Evolutionary conservation across 2,113 vertebrate species (phyloP).

Genomic region (Nymphicus hollandicus): DNA sequence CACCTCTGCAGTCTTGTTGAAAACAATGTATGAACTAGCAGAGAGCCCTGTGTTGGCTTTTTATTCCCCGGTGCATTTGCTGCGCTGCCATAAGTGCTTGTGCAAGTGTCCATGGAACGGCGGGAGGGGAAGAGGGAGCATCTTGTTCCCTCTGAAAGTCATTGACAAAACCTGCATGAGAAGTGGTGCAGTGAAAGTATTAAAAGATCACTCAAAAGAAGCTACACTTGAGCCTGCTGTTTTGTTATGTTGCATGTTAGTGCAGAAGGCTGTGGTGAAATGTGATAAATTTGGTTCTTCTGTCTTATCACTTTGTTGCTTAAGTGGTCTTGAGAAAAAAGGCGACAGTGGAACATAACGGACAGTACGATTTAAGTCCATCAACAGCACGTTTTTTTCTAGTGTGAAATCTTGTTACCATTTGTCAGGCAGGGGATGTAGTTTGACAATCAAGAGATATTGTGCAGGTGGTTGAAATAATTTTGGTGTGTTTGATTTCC

Average conservation of each 20-base stretch:
- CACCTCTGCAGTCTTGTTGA: slow-evolving; percentile 57
- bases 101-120: not conserved
- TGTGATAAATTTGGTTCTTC: slow-evolving; percentile 32
- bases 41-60: not conserved
- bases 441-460: slow-evolving; percentile 20
- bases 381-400: not conserved
- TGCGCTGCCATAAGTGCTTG: not conserved
- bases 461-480: slow-evolving; percentile 23
- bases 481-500: not conserved
- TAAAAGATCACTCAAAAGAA: not conserved
- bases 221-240: not conserved
- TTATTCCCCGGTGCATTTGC: slow-evolving; percentile 6
- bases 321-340: slow-evolving; percentile 16
- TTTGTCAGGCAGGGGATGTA: not conserved
- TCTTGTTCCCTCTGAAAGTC: not conserved
- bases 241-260: not conserved
- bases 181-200: not conserved
- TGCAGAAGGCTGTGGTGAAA: not conserved
- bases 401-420: not conserved
- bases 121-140: not conserved
- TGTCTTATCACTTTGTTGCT: not conserved
- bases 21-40: slow-evolving; percentile 36
- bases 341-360: not conserved
- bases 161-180: not conserved
- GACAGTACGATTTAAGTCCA: not conserved